A percentile compares a stretch with the other conserved stretches of the same genome.
Conservation (phyloP, 2,797 vertebrate genomes). For the Myoxocephalus aenaeus region DNA sequence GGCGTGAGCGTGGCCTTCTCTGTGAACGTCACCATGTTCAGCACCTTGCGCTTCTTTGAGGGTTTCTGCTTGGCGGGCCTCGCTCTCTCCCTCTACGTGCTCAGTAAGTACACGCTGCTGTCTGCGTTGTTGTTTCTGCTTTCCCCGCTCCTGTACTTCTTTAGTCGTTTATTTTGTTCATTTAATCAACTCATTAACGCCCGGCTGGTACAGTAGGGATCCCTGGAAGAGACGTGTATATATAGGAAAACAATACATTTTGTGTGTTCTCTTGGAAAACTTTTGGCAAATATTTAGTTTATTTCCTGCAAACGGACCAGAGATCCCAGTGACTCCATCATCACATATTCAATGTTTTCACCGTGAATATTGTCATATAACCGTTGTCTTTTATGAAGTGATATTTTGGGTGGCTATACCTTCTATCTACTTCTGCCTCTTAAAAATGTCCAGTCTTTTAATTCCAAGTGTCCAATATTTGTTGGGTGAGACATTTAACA, state of each 20-base stretch:
- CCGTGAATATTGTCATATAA: not conserved
- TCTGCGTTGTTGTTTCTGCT: slow-evolving; percentile 10
- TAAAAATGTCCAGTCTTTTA: not conserved
- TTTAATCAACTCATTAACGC: not conserved
- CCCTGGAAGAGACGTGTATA: not conserved
- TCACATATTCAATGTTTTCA: not conserved
- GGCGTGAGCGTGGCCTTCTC: slow-evolving; percentile 95
- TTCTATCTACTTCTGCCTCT: not conserved
- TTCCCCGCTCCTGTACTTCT: not conserved
- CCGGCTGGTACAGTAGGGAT: not conserved
- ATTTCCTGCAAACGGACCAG: not conserved
- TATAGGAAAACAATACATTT: too few relatives aligned
- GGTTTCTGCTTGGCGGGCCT: slow-evolving; percentile 98
- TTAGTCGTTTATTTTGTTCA: slow-evolving; percentile 5
- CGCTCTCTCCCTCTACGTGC: slow-evolving; percentile 92
- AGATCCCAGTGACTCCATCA: not conserved
- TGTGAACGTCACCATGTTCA: slow-evolving; percentile 96
- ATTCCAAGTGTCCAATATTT: not conserved
- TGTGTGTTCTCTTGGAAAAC: not conserved
- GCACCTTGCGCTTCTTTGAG: slow-evolving; percentile 98
- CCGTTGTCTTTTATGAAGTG: not conserved
- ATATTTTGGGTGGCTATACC: not conserved
- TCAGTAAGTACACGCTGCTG: slow-evolving; percentile 89
- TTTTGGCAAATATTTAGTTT: not conserved
- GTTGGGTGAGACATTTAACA: not conserved